A percentile compares a stretch with the other conserved stretches of the same genome.
phyloP scores from a whole-genome alignment of 2,888 invertebrate species.

The Drosophila antonietae region DNA sequence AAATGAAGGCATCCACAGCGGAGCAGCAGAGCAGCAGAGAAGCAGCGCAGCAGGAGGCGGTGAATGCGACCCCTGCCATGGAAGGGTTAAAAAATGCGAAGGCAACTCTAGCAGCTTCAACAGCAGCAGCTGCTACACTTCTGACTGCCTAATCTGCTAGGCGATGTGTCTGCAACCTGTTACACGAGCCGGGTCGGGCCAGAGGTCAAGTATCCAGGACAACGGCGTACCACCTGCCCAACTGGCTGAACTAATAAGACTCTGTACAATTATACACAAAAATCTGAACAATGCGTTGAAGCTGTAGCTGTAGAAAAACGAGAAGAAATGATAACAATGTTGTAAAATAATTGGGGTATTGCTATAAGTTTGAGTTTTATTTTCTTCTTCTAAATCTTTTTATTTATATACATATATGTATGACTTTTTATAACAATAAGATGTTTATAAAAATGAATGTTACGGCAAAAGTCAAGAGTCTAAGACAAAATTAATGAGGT shows the following conservation, averaged over 20 bases:
- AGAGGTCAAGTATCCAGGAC: slow-evolving; percentile 16
- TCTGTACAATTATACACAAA: slow-evolving; percentile 63
- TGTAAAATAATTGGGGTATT: background rate
- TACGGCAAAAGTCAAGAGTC: too few relatives aligned
- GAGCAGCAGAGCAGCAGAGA: background rate
- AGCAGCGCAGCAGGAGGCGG: background rate
- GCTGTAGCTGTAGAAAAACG: slow-evolving; percentile 5
- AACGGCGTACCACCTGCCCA: slow-evolving; percentile 30
- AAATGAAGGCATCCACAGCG: slow-evolving; percentile 56
- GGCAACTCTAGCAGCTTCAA: slow-evolving; percentile 31
- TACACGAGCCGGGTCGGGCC: slow-evolving; percentile 41
- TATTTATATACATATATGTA: too few relatives aligned
- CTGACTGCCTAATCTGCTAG: slow-evolving; percentile 70
- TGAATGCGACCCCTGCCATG: slow-evolving; percentile 11
- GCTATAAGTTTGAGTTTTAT: too few relatives aligned
- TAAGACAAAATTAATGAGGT: too few relatives aligned
- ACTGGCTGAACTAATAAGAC: slow-evolving; percentile 57
- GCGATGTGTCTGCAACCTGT: slow-evolving; percentile 72
- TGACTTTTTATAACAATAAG: too few relatives aligned
- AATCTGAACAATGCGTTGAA: slow-evolving; percentile 21
- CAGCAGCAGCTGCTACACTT: slow-evolving; percentile 55
- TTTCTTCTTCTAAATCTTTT: too few relatives aligned
- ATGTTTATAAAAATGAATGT: too few relatives aligned
- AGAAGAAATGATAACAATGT: background rate
- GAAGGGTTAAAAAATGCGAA: slow-evolving; percentile 59